A percentile compares a stretch with the other conserved stretches of the same genome.
Evolutionary conservation across 2,888 invertebrate genomes (phyloP).

Genomic region (Melinaea menophilus): DNA sequence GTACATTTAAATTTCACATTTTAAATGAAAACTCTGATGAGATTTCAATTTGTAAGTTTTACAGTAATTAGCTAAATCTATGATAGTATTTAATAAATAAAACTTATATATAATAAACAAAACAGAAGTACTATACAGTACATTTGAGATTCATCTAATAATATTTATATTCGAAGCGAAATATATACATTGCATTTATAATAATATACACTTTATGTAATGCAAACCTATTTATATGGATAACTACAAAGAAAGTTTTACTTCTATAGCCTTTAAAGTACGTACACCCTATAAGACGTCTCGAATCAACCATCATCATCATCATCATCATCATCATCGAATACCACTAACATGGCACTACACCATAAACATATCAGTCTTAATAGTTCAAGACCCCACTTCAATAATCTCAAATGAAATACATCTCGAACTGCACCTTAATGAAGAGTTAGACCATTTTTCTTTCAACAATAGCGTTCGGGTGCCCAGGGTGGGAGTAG

Average conservation of each 20-base stretch:
- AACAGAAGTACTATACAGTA: constrained; percentile 47
- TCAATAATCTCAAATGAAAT: constrained; percentile 26
- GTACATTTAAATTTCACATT: constrained; percentile 19
- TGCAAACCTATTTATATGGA: constrained; percentile 13
- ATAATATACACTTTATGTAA: constrained; percentile 11
- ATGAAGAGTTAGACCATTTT: constrained; percentile 58
- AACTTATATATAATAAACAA: constrained; percentile 52
- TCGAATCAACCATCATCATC: neutral
- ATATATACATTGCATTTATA: constrained; percentile 34
- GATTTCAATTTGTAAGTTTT: constrained; percentile 46
- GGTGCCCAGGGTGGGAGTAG: constrained; percentile 76
- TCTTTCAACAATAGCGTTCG: constrained; percentile 75
- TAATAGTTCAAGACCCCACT: constrained; percentile 44
- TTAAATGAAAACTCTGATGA: constrained; percentile 55
- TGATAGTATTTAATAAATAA: constrained; percentile 58
- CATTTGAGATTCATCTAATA: constrained; percentile 65
- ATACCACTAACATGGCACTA: constrained; percentile 76
- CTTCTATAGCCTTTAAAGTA: constrained; percentile 20
- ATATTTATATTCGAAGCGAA: constrained; percentile 47
- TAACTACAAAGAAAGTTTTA: constrained; percentile 10
- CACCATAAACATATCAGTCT: constrained; percentile 73
- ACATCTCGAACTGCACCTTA: neutral
- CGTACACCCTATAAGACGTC: neutral
- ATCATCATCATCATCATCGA: constrained; percentile 30
- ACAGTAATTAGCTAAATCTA: constrained; percentile 42